Evolutionary conservation across 2,888 invertebrate species (phyloP), one percentile per base, ranked within the genome.

Genomic region (Drosophila birchii): DNA sequence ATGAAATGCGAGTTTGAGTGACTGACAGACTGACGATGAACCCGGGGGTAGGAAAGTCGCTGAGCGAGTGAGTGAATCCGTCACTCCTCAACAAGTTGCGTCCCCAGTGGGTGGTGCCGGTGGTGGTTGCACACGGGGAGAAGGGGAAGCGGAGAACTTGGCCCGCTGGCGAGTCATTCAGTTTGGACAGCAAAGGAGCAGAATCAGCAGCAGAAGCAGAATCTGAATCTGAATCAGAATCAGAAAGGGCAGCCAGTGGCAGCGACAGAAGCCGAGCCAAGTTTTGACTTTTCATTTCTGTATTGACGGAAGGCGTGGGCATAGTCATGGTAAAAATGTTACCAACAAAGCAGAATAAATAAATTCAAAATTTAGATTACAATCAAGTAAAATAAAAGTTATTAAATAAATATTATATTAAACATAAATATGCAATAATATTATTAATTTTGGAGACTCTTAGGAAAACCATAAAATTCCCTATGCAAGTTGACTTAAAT

Each of bases 61-160:
- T 70, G 75, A 61, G 64, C 59, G 47, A 54, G 53, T 47, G 54
- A 70, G 70, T 81, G 71, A 76, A 60, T 49, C 63, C 56, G 67
- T 68, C 55, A 61, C 69, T 76, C 80, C 80, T 82, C 82, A 82
- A 86, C 83, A 86, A 86, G 82, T 82, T 77, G 79, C 81, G 75
- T 53, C 23, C 43, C 47, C 41, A 36, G 34, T 57, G 64, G 60
- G 36, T 34, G 60, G 49, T 32, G 36, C 14, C 18, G 23, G 45
- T 39, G 38, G 29, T 20, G 39, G 49, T 9, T 18, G 45, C 11
- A 1, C 20, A 9, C 8, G 23, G 36, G 29, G 8, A 12, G n/a
- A 14, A 34, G 38, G 38, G 20, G 9, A 16, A 34, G 18, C 51
- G 29, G 14, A 20, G 29, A 47, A 20, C 49, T 70, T 29, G 63